Evolutionary conservation across 2,797 vertebrate species (phyloP).

Genomic region (Eutrigla gurnardus): DNA sequence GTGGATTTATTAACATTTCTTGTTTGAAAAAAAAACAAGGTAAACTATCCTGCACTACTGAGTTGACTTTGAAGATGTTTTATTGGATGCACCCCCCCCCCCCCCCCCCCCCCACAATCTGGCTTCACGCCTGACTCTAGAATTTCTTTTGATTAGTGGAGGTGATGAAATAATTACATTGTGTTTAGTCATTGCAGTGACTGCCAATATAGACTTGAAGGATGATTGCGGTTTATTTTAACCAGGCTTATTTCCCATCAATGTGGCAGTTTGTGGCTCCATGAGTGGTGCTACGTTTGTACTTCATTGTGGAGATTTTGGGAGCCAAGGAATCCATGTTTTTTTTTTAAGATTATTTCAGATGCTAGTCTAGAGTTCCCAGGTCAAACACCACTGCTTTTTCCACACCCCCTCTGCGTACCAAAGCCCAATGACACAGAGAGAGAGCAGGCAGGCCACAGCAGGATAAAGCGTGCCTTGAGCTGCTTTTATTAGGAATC

Average conservation of each 20-base stretch:
- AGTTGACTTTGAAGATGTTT: background rate
- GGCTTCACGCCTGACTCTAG: background rate
- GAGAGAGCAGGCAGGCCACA: too few species aligned
- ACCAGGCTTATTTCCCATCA: background rate
- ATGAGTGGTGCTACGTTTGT: background rate
- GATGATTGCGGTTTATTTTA: background rate
- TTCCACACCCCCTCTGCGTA: too few species aligned
- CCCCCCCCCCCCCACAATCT: background rate
- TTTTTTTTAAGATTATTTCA: background rate
- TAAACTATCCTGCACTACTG: background rate
- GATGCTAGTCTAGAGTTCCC: background rate
- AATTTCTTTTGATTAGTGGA: slow-evolving; percentile 21
- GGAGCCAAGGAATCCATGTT: background rate
- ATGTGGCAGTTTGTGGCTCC: background rate
- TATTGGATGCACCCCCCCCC: slow-evolving; percentile 1
- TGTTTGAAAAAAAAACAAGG: background rate
- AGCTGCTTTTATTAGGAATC: too few species aligned
- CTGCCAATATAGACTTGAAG: background rate
- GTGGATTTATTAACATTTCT: background rate
- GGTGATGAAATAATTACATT: slow-evolving; percentile 19
- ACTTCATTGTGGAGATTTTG: background rate
- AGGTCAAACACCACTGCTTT: too few species aligned
- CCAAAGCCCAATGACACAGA: too few species aligned
- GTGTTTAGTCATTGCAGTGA: slow-evolving; percentile 3
- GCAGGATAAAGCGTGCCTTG: too few species aligned